Evolutionary conservation across 2,797 vertebrate genomes (phyloP), one percentile per base, ranked within the genome.

Genomic region (Brachymystax lenok): DNA sequence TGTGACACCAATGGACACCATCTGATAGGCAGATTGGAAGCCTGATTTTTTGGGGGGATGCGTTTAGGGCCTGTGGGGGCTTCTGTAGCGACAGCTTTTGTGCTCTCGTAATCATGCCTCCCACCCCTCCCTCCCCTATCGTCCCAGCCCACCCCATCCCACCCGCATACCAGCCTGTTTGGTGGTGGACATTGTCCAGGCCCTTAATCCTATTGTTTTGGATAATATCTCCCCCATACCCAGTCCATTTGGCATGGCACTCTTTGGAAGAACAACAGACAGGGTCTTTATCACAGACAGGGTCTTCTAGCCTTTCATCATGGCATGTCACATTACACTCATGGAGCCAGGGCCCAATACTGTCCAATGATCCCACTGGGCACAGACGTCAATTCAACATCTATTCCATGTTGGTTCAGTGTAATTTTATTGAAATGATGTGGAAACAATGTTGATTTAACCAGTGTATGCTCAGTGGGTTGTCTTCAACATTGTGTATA

Each of bases 171-270:
- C 83, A 76, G 83, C 84, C 80, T 88, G 83, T 85, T 87, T 61
- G 56, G 16, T 87, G 77, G 79, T 80, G 67, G 82, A 82, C 81
- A 80, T 77, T 87, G 87, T 90, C 89, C 77, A 80, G 86, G 85
- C 75, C 90, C 84, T 82, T 93, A 93, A 93, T 94, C 90, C 86
- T 84, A 81, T 93, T 94, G 91, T 93, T 92, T 90, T 82, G 72
- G 73, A 85, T 86, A 84, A 85, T 85, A 83, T 83, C 86, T 61
- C 86, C 64, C 50, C 59, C 28, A 64, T 51, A 85, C 80, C 87
- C 79, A 82, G 81, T 78, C 76, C 82, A 76, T 86, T 89, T 88
- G 84, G 89, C 89, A 69, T 81, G 64, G 73, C 74, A 19, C 78
- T 74, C 78, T 90, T 76, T 81, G 76, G 87, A 87, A 83, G 82